These are phyloP conservation scores for Proterorhinus semilunaris DNA, from an alignment of 2,113 vertebrate genomes.

Conservation along the genomic window DNA sequence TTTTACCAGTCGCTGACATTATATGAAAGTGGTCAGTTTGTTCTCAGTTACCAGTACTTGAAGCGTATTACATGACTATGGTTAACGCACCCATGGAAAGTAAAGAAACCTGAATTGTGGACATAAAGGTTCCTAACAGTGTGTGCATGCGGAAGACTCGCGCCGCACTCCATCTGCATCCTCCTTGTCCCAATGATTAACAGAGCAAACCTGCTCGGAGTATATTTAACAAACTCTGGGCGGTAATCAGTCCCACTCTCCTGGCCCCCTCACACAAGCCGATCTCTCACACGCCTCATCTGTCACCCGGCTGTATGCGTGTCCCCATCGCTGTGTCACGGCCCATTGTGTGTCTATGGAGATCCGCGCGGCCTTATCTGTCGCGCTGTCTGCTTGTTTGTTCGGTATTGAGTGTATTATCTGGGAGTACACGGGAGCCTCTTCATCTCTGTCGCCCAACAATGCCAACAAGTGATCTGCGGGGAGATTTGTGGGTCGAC, in stretches of 20 bases:
- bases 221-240: slow-evolving; percentile 76
- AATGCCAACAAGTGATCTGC: slow-evolving; percentile 46
- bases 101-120: too few relatives aligned
- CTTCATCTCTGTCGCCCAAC: slow-evolving; percentile 55
- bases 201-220: slow-evolving; percentile 69
- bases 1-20: too few relatives aligned
- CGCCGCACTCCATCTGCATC: slow-evolving; percentile 52
- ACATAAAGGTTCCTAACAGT: too few relatives aligned
- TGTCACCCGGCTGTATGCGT: slow-evolving; percentile 45
- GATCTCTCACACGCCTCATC: slow-evolving; percentile 37
- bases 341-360: slow-evolving; percentile 49
- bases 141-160: too few relatives aligned
- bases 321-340: slow-evolving; percentile 34
- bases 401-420: slow-evolving; percentile 47
- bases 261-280: slow-evolving; percentile 59
- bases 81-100: too few relatives aligned
- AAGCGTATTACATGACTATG: too few relatives aligned
- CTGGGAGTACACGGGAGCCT: slow-evolving; percentile 44
- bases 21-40: too few relatives aligned
- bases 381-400: slow-evolving; percentile 52
- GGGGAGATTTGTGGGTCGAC: slow-evolving; percentile 5
- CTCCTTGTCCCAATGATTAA: slow-evolving; percentile 75
- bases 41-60: too few relatives aligned
- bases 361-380: slow-evolving; percentile 45
- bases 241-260: slow-evolving; percentile 76